Conservation (phyloP, 2,888 invertebrate genomes). For the Scaptomyza cyrtandrae region DNA sequence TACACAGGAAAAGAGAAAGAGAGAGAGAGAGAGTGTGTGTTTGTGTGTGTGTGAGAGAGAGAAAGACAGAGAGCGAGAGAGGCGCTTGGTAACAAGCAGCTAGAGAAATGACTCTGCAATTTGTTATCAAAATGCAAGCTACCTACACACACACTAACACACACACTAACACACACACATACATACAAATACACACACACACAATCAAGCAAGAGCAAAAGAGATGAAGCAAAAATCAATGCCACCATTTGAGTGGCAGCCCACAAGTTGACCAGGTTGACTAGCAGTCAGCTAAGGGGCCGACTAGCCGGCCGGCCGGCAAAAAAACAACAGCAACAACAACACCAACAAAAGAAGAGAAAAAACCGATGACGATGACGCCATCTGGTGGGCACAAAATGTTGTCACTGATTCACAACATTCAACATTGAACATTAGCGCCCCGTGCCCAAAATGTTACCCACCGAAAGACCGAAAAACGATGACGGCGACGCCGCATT, state of each 20-base stretch:
- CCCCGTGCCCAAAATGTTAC: constrained; percentile 7
- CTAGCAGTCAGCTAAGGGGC: not conserved
- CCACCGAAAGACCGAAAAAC: constrained; percentile 20
- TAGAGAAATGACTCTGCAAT: constrained; percentile 46
- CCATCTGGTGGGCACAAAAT: constrained; percentile 61
- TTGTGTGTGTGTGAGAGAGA: not conserved
- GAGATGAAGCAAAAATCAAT: constrained; percentile 47
- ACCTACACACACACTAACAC: constrained; percentile 37
- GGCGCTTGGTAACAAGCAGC: constrained; percentile 29
- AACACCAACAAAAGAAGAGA: no score
- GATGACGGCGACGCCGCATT: constrained; percentile 51
- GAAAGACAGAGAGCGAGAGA: constrained; percentile 18
- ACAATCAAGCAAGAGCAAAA: constrained; percentile 8
- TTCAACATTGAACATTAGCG: not conserved
- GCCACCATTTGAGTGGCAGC: constrained; percentile 38
- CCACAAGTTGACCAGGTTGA: constrained; percentile 22
- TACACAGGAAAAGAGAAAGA: not conserved
- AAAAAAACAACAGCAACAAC: not conserved
- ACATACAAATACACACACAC: constrained; percentile 13
- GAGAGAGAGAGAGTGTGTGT: constrained; percentile 1
- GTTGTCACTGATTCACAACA: constrained; percentile 59
- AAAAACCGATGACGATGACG: constrained; percentile 59
- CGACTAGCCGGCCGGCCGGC: constrained; percentile 16
- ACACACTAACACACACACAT: no score
- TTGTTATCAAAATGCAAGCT: constrained; percentile 49